Conservation (phyloP, 2,888 invertebrate genomes). For the Morpho achilles region DNA sequence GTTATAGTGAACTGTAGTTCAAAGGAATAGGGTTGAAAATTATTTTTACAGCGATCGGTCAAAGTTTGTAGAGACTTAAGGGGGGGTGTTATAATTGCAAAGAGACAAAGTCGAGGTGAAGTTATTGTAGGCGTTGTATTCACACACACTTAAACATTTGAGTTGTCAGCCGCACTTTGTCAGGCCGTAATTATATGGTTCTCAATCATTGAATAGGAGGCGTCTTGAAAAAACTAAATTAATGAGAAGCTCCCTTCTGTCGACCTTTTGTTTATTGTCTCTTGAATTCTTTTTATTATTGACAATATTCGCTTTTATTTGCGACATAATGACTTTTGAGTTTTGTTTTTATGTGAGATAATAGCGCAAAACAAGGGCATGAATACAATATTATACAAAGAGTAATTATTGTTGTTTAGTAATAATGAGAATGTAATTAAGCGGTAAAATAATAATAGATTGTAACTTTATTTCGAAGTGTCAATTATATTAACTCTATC, state of each 20-base stretch:
- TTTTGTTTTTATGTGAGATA: not conserved
- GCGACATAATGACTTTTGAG: slow-evolving; percentile 1
- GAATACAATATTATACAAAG: not conserved
- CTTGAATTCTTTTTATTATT: slow-evolving; percentile 1
- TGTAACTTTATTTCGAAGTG: too few relatives aligned
- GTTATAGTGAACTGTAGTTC: not conserved
- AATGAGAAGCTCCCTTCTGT: slow-evolving; percentile 32
- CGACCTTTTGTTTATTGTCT: slow-evolving; percentile 20
- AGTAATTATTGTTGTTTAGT: too few relatives aligned
- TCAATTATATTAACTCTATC: too few relatives aligned
- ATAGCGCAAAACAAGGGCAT: not conserved
- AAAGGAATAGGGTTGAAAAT: slow-evolving; percentile 15
- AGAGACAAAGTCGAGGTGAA: slow-evolving; percentile 75
- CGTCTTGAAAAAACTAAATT: slow-evolving; percentile 46
- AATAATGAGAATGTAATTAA: too few relatives aligned
- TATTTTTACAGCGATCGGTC: slow-evolving; percentile 11
- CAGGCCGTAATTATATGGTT: slow-evolving; percentile 61
- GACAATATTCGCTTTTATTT: slow-evolving; percentile 1
- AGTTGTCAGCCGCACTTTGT: slow-evolving; percentile 67
- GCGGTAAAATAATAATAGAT: too few relatives aligned
- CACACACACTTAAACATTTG: slow-evolving; percentile 69
- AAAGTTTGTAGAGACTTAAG: slow-evolving; percentile 46
- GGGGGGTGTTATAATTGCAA: slow-evolving; percentile 75
- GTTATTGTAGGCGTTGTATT: slow-evolving; percentile 68
- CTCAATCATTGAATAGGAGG: slow-evolving; percentile 56